A percentile compares a stretch with the other conserved stretches of the same genome.
phyloP scores from a whole-genome alignment of 2,797 vertebrate species.

The Poeciliopsis gracilis region DNA sequence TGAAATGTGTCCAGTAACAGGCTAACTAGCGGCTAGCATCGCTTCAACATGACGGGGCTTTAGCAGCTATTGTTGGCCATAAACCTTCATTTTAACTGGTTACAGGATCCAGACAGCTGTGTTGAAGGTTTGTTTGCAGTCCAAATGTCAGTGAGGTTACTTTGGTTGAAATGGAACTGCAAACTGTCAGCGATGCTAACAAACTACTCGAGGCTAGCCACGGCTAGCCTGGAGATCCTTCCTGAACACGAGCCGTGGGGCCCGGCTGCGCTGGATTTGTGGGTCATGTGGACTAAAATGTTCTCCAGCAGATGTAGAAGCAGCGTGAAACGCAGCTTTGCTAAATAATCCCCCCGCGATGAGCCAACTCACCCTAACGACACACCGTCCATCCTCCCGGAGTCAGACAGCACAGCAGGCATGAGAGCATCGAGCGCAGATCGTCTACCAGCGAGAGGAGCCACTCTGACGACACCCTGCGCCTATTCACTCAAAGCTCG shows the following conservation, averaged over 20 bases:
- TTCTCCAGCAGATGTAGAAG: conserved; percentile 18
- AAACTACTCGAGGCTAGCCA: conserved; percentile 49
- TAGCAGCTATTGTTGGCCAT: background rate
- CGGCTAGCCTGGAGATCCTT: conserved; percentile 38
- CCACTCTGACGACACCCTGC: conserved; percentile 17
- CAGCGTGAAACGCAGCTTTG: conserved; percentile 25
- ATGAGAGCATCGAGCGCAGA: conserved; percentile 47
- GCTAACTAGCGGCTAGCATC: conserved; percentile 53
- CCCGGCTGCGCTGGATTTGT: conserved; percentile 1
- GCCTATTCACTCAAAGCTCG: background rate
- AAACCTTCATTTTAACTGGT: accelerated
- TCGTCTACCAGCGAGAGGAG: background rate
- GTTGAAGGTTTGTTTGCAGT: accelerated
- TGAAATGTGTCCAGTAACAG: conserved; percentile 10
- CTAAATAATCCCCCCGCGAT: conserved; percentile 31
- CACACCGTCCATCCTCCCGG: conserved; percentile 76
- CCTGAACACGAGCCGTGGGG: background rate
- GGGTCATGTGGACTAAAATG: conserved; percentile 16
- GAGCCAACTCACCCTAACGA: conserved; percentile 72
- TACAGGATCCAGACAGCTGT: accelerated
- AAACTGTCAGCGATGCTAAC: conserved; percentile 43
- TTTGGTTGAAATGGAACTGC: conserved; percentile 17
- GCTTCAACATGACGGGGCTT: conserved; percentile 39
- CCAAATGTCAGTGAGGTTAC: background rate
- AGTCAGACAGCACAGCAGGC: conserved; percentile 58